Conservation (phyloP, 1,140 invertebrate species). For the Trichogramma pretiosum region DNA sequence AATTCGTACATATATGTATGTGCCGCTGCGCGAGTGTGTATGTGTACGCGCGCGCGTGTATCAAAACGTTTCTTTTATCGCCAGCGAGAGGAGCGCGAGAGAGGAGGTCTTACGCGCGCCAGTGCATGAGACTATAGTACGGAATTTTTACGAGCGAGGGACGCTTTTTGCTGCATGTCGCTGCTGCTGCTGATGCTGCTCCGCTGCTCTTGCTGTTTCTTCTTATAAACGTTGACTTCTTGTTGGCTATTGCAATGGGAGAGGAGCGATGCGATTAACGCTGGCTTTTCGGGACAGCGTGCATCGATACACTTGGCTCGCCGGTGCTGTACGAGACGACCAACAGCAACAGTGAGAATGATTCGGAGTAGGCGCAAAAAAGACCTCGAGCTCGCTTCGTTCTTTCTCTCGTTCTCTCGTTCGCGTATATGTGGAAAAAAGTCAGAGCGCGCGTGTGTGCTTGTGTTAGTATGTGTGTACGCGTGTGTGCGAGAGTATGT, state of each 20-base stretch:
- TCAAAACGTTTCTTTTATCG: conserved; percentile 15
- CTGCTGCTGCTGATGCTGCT: not conserved
- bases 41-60: too few species aligned
- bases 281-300: conserved; percentile 6
- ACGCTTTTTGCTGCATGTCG: conserved; percentile 6
- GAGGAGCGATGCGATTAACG: conserved; percentile 15
- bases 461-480: too few species aligned
- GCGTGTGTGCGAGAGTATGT: too few species aligned
- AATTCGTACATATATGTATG: too few species aligned
- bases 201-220: not conserved
- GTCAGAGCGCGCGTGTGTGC: conserved; percentile 3
- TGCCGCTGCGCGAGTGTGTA: too few species aligned
- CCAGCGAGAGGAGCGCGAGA: too few species aligned
- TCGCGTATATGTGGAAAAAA: too few species aligned
- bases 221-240: conserved; percentile 1
- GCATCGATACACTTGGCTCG: conserved; percentile 21
- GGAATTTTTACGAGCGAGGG: conserved; percentile 18
- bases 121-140: too few species aligned
- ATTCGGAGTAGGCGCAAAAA: conserved; percentile 11
- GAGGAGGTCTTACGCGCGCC: too few species aligned
- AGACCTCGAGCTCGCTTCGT: too few species aligned
- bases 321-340: not conserved
- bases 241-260: conserved; percentile 4
- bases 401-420: too few species aligned
- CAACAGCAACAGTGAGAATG: conserved; percentile 15